Base-by-base conservation (phyloP, 2,888 invertebrate genomes). In the Sminthurides aquaticus region DNA sequence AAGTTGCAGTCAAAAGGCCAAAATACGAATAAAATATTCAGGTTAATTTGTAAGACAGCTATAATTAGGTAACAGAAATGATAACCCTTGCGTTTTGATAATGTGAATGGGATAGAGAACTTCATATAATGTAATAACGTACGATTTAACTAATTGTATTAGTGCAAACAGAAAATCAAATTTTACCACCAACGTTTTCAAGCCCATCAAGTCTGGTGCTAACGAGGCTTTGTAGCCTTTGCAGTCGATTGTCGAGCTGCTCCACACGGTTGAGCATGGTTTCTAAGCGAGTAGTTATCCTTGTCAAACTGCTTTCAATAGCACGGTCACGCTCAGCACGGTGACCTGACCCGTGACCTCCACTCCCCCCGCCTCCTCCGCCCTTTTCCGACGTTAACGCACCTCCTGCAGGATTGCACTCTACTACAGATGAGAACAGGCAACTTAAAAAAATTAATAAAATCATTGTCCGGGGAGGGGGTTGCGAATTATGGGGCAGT, bases 181-280 rank as follows among this genome's bases (percentile, higher is more conserved):
- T 34, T 27, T 18, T 60, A 29, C 24, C 22, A 60, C 72, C 68
- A 62, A 73, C 73, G 49, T 69, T 70, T 62, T 74, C 73, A 58
- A 73, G 69, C 49, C 67, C 68, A 58, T 73, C 74, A 26, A 74
- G 68, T 62, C 74, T 54, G 18, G 69, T 60, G 24, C 66, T 71
- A 1, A 72, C 67, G n/a, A 68, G 71, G 0, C 78, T 75, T 71
- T 81, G 81, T 25, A 81, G 68, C 57, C 80, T 73, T 1, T 77
- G 77, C 1, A 81, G 73, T 71, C 80, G 78, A 3, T 78, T 71
- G 67, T 81, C 80, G 26, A 82, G 76, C 24, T 77, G 77, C 59
- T 81, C 81, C 66, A 82, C 74, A 70, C 80, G 77, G 67, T 80
- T 75, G 43, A 77, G 76, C 66, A 80, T 78, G 66, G 78, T 78